Evolutionary conservation across 1,140 invertebrate species (phyloP), one percentile per base, ranked within the genome.

Genomic region (Amphibalanus amphitrite): DNA sequence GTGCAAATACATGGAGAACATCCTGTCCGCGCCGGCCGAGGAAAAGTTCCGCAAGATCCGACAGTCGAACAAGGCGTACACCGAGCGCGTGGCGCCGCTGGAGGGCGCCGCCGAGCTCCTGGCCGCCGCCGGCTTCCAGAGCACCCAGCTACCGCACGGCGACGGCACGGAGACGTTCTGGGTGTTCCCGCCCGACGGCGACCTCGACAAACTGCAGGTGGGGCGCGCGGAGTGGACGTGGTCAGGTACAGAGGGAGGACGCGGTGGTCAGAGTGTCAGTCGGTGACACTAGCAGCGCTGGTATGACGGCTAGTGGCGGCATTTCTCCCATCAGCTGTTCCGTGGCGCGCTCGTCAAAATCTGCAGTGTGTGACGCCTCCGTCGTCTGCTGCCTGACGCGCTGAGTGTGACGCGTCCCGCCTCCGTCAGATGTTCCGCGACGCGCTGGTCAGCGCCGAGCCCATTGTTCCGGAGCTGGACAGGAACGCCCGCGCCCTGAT

Each of bases 1-100:
- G 8, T 86, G 85, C 75, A 93, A 92, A 80, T 96, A 96, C 82
- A 81, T 97, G 72, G 90, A 94, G 77, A 97, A 97, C 80, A 89
- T 97, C 28, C 83, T 94, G 25, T 86, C 86, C 26, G 86, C 94
- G 81, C 93, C 92, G 0, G 82, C 84, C 17, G 91, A 95, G 76
- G 88, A 91, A 75, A 97, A 97, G 78, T 97, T 88, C 80, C 88
- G 88, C 74, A 94, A 92, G 83, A 96, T 97, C 73, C 82, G 93
- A 73, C 85, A 91, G 81, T 86, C 85, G 4, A 97, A 95, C 80
- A 88, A 87, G 83, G 82, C 84, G 71, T 89, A 87, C 78, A 82
- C 86, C 78, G 93, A 97, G 70, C 88, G 90, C 80, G 90, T 97
- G 15, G 81, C 85, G 29, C 82, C 85, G 4, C 80, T 95, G 40